These are phyloP conservation scores for Ceratina australensis DNA, from an alignment of 1,140 invertebrate species.

Conservation along the genomic window DNA sequence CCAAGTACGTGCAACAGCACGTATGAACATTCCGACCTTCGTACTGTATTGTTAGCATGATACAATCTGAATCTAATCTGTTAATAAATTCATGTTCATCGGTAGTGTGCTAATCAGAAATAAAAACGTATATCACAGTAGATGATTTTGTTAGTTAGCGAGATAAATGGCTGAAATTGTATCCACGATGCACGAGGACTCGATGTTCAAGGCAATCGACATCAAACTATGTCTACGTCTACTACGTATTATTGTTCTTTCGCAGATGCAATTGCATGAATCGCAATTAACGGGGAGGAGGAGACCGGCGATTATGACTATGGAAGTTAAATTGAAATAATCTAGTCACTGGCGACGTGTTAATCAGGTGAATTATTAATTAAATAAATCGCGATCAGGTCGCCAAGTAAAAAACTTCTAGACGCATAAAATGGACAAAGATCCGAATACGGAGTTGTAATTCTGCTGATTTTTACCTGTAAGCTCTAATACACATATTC, in stretches of 20 bases:
- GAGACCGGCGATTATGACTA: background rate
- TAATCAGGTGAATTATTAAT: no score
- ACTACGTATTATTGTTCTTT: constrained; percentile 20
- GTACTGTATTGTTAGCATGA: background rate
- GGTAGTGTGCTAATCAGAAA: background rate
- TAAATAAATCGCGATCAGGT: background rate
- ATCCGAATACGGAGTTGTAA: no score
- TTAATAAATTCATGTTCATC: background rate
- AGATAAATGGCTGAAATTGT: background rate
- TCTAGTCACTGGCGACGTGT: no score
- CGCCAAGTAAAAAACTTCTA: background rate
- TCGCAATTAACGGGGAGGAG: constrained; percentile 18
- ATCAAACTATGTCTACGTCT: background rate
- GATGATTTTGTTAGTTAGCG: background rate
- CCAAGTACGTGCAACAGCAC: no score
- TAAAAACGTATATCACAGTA: background rate
- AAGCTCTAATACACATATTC: background rate
- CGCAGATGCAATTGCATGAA: constrained; percentile 31
- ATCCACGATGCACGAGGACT: background rate
- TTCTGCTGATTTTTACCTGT: no score
- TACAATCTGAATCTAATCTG: background rate
- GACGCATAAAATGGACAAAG: no score
- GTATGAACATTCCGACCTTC: no score
- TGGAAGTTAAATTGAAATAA: constrained; percentile 3
- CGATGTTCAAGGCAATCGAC: constrained; percentile 28